Percentiles rank a stretch among this genome's conserved stretches.
These are phyloP conservation scores for Microctenopoma lineatum DNA, from an alignment of 2,797 vertebrate genomes.

Conservation along the genomic window DNA sequence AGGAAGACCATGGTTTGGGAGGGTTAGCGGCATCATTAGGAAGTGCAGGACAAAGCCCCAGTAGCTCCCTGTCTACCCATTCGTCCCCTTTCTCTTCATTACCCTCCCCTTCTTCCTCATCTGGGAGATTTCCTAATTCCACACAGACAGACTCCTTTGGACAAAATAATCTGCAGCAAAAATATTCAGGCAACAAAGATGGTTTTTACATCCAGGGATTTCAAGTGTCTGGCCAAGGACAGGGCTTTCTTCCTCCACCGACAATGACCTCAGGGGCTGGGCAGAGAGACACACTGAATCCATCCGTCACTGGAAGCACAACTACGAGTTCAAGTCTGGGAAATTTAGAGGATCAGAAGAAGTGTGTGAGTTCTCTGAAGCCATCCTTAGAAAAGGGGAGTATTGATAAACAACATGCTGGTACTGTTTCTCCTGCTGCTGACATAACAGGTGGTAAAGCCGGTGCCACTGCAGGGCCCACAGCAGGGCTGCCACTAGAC, in stretches of 20 bases:
- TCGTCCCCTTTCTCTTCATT: constrained; percentile 67
- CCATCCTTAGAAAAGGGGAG: constrained; percentile 43
- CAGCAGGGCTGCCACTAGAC: constrained; percentile 12
- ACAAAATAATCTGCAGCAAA: constrained; percentile 39
- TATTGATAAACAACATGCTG: constrained; percentile 7
- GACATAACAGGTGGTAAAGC: constrained; percentile 27
- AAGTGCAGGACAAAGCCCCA: constrained; percentile 80
- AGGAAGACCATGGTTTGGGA: constrained; percentile 74
- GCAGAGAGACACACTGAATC: constrained; percentile 75
- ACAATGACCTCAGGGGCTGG: constrained; percentile 48
- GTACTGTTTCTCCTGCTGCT: not conserved
- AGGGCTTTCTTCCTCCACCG: constrained; percentile 18
- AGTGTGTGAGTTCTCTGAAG: constrained; percentile 21
- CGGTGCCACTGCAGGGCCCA: constrained; percentile 1
- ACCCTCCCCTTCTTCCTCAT: constrained; percentile 69
- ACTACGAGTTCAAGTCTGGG: constrained; percentile 22
- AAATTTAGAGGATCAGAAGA: constrained; percentile 38
- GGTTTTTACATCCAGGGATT: constrained; percentile 46
- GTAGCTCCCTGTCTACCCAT: constrained; percentile 71
- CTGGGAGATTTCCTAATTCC: constrained; percentile 51
- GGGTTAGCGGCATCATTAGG: constrained; percentile 60
- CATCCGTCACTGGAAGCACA: constrained; percentile 53
- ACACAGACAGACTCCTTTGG: constrained; percentile 22
- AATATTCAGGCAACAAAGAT: constrained; percentile 24
- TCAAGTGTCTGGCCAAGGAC: constrained; percentile 28